Conservation (phyloP, 2,888 invertebrate species). For the Frankliniella fusca region DNA sequence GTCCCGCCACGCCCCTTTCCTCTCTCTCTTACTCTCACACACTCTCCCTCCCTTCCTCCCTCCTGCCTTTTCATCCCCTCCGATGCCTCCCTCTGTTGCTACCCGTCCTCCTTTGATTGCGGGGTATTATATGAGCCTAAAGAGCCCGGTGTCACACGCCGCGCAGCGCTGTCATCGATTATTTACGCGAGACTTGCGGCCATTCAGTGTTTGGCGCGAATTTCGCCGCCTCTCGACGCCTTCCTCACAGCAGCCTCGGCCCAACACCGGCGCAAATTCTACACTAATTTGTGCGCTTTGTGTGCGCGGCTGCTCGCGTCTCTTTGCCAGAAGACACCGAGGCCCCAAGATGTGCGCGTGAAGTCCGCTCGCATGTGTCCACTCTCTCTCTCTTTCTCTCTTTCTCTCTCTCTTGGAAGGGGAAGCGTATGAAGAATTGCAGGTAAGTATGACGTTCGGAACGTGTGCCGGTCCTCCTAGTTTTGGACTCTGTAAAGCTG, state of each 20-base stretch:
- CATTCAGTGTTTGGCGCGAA: not conserved
- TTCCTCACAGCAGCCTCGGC: not conserved
- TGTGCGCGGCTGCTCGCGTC: no score
- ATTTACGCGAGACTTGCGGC: not conserved
- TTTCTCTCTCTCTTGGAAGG: no score
- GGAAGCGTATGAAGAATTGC: no score
- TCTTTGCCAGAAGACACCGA: no score
- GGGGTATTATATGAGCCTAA: not conserved
- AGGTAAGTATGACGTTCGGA: no score
- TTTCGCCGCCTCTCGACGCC: not conserved
- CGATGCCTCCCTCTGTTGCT: not conserved
- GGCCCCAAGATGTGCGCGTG: no score
- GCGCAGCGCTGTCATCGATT: not conserved
- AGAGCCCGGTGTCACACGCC: constrained; percentile 5
- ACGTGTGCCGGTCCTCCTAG: no score
- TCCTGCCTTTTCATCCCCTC: not conserved
- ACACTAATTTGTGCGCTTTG: not conserved
- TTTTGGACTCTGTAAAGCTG: no score
- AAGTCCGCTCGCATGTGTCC: no score
- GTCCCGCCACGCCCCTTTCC: not conserved
- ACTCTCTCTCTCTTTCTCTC: no score
- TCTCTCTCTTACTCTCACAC: not conserved
- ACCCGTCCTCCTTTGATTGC: not conserved
- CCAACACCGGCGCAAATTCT: not conserved
- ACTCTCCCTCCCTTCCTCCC: no score